Conservation (phyloP, 1,140 invertebrate species). For the Calephelis nemesis region DNA sequence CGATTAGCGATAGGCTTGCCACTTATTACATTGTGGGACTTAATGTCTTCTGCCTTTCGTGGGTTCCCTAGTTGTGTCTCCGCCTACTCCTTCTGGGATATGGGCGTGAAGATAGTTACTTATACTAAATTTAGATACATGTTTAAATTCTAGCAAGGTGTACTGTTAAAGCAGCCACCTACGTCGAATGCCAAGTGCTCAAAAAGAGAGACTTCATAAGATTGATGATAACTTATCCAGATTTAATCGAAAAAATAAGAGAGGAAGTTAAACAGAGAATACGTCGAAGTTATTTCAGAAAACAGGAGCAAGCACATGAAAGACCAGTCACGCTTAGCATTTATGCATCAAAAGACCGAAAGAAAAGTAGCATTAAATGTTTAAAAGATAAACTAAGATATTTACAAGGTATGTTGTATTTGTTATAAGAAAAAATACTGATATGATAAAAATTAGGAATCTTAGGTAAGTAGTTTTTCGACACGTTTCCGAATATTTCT, state of each 20-base stretch:
- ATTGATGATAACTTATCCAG: constrained; percentile 69
- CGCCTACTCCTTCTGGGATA: too few species aligned
- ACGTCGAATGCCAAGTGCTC: constrained; percentile 72
- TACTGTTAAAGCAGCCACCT: constrained; percentile 71
- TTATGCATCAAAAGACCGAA: constrained; percentile 61
- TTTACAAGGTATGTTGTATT: constrained; percentile 60
- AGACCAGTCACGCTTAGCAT: constrained; percentile 53
- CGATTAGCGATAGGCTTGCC: too few species aligned
- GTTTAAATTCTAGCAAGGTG: constrained; percentile 54
- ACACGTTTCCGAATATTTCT: too few species aligned
- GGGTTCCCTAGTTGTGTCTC: too few species aligned
- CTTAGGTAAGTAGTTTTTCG: too few species aligned
- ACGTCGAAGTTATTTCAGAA: constrained; percentile 42
- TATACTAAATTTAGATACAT: too few species aligned
- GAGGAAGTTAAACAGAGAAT: constrained; percentile 55
- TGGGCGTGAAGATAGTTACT: too few species aligned
- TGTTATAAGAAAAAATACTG: too few species aligned
- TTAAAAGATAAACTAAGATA: constrained; percentile 68
- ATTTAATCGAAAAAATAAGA: constrained; percentile 48
- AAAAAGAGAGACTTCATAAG: constrained; percentile 67
- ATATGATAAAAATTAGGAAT: too few species aligned
- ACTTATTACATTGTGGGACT: too few species aligned
- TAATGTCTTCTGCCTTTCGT: too few species aligned
- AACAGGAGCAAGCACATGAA: constrained; percentile 35
- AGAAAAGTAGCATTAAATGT: constrained; percentile 70